Percentiles rank a stretch among this genome's conserved stretches.
Conservation (phyloP, 92 coral and sea anemone species). For the Ricordea florida region DNA sequence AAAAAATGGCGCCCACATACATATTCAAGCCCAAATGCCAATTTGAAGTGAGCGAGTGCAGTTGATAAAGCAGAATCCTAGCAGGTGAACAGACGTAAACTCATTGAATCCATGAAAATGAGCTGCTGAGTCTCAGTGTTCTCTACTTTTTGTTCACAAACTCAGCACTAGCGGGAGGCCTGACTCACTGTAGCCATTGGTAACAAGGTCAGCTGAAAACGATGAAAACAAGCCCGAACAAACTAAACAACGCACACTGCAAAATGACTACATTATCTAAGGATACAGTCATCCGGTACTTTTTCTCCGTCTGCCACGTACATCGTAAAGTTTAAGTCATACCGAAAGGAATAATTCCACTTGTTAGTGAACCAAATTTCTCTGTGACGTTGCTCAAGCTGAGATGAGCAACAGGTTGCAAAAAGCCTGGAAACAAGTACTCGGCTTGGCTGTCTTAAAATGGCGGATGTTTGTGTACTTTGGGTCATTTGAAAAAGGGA, state of each 20-base stretch:
- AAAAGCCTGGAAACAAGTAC: not conserved
- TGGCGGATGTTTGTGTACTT: constrained; percentile 27
- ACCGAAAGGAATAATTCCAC: not conserved
- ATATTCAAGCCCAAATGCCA: no score
- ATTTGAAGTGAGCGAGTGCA: no score
- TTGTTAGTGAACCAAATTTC: not conserved
- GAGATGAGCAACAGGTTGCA: constrained; percentile 23
- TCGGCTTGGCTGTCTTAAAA: constrained; percentile 1
- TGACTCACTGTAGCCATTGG: constrained; percentile 26
- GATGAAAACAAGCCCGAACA: no score
- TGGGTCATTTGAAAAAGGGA: not conserved
- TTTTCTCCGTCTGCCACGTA: constrained; percentile 74
- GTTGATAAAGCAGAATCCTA: no score
- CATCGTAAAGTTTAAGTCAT: constrained; percentile 43
- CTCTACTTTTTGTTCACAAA: no score
- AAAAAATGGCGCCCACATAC: no score
- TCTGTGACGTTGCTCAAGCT: not conserved
- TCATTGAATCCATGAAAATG: no score
- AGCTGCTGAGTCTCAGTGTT: no score
- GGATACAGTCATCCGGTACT: constrained; percentile 60
- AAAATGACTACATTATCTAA: not conserved
- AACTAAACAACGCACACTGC: not conserved
- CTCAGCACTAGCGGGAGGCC: not conserved
- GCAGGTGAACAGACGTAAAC: no score
- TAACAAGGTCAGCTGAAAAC: constrained; percentile 1